Evolutionary conservation across 2,888 invertebrate genomes (phyloP).

Genomic region (Neria commutata): DNA sequence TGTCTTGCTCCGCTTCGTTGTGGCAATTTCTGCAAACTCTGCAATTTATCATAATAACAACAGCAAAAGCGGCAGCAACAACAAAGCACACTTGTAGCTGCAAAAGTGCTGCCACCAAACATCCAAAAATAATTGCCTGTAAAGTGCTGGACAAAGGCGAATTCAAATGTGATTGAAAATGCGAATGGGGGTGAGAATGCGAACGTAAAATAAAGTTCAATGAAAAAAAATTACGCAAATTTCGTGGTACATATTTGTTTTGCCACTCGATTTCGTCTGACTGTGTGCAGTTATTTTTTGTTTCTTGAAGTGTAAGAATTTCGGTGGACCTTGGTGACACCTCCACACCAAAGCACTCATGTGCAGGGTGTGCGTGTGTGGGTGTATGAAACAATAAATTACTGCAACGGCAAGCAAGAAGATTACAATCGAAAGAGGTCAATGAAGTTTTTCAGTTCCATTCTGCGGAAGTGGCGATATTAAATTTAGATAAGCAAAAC

Average conservation of each 20-base stretch:
- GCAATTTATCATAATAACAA: slow-evolving; percentile 2
- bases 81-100: slow-evolving; percentile 2
- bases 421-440: slow-evolving; percentile 21
- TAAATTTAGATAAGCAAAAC: slow-evolving; percentile 18
- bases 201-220: no score
- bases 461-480: slow-evolving; percentile 19
- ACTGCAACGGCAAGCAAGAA: slow-evolving; percentile 11
- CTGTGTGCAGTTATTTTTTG: not conserved
- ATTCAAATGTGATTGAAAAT: no score
- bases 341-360: not conserved
- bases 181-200: no score
- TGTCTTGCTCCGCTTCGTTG: not conserved
- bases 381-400: slow-evolving; percentile 26
- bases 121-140: not conserved
- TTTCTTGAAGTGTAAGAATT: no score
- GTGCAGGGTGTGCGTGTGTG: not conserved
- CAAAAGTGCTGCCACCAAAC: not conserved
- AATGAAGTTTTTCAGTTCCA: slow-evolving; percentile 6
- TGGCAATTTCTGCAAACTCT: slow-evolving; percentile 1
- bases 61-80: not conserved
- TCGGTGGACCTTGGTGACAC: no score
- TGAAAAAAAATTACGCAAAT: slow-evolving; percentile 3
- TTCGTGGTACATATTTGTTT: not conserved
- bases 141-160: not conserved
- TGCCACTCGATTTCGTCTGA: no score